Evolutionary conservation across 37 sponge, comb jelly and placozoan genomes (phyloP).

Genomic region (Agelas oroides): DNA sequence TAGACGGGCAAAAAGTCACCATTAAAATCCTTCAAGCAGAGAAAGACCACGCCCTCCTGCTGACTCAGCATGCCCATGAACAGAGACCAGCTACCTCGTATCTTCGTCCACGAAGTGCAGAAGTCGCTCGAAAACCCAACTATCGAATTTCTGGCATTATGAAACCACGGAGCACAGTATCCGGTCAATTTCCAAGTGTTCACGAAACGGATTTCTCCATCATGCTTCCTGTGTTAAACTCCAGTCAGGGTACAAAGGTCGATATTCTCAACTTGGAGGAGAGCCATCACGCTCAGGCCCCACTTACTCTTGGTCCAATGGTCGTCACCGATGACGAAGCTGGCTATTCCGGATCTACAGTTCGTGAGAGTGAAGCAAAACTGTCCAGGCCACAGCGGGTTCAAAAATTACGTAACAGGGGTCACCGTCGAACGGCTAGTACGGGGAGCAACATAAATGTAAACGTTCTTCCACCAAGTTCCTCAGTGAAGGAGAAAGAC

Average conservation of each 20-base stretch:
- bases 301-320: conserved; percentile 32
- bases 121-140: conserved; percentile 33
- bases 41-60: conserved; percentile 32
- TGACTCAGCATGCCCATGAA: conserved; percentile 9
- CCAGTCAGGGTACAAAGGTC: neutral
- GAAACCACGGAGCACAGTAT: neutral
- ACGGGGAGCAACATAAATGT: conserved; percentile 35
- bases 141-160: conserved; percentile 18
- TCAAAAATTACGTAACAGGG: neutral
- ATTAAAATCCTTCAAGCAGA: conserved; percentile 59
- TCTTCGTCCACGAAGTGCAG: conserved; percentile 40
- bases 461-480: neutral
- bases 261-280: conserved; percentile 51
- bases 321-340: conserved; percentile 64
- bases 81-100: neutral
- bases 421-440: conserved; percentile 61
- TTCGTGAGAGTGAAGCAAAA: neutral
- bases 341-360: neutral
- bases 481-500: conserved; percentile 11
- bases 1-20: conserved; percentile 22
- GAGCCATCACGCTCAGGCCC: neutral
- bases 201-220: conserved; percentile 23
- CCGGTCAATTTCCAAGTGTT: too few relatives aligned
- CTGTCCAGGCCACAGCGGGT: conserved; percentile 6
- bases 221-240: conserved; percentile 4